Evolutionary conservation across 2,888 invertebrate species (phyloP).

Genomic region (Phengaris arion): DNA sequence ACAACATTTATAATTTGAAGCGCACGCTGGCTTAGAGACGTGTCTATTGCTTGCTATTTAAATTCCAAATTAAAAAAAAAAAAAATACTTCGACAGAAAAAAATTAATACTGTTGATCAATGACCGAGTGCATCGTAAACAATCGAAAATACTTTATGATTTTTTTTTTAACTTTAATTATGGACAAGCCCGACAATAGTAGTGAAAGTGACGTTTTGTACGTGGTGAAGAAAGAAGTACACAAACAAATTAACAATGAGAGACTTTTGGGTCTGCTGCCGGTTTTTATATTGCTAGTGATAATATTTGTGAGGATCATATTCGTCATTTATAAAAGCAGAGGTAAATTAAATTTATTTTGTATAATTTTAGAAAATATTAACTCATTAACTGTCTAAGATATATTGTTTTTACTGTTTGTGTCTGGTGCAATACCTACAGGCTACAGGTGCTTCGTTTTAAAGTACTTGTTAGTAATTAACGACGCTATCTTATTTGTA

Average conservation of each 20-base stretch:
- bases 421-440: no score
- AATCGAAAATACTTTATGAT: neutral
- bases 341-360: constrained; percentile 38
- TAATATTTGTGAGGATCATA: constrained; percentile 57
- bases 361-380: no score
- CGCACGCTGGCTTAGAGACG: constrained; percentile 23
- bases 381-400: no score
- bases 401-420: no score
- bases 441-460: no score
- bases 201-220: constrained; percentile 26
- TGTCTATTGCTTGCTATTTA: constrained; percentile 3
- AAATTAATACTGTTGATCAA: neutral
- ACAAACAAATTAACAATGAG: constrained; percentile 34
- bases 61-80: neutral
- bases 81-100: neutral
- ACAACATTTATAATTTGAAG: constrained; percentile 1
- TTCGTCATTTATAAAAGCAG: constrained; percentile 55
- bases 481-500: no score
- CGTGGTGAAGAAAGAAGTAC: constrained; percentile 19
- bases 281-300: constrained; percentile 54
- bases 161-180: constrained; percentile 15
- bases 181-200: neutral
- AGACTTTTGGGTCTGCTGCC: constrained; percentile 51
- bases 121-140: neutral
- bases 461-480: no score